Conservation (phyloP, 64 coral and sea anemone genomes). For the Pocillopora verrucosa region DNA sequence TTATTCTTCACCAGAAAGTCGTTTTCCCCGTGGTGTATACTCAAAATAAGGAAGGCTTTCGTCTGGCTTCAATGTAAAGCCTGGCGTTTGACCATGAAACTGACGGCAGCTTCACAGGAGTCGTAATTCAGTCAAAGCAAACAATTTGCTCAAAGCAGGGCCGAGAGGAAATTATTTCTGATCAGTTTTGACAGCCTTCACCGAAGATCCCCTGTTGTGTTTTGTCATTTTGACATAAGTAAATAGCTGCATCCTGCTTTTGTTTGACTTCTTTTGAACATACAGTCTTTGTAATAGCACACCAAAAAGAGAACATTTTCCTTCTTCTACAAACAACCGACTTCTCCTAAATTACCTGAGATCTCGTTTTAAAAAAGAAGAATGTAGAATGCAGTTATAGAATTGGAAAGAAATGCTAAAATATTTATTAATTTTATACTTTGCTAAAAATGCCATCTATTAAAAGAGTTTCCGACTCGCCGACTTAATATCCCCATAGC, state of each 20-base stretch:
- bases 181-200: background rate
- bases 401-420: too few relatives aligned
- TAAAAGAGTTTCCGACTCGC: background rate
- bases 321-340: constrained; percentile 9
- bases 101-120: background rate
- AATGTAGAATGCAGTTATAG: background rate
- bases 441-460: background rate
- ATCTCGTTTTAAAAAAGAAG: background rate
- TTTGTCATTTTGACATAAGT: background rate
- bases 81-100: background rate
- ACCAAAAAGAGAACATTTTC: background rate
- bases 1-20: background rate
- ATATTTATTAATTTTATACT: background rate
- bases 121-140: background rate
- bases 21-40: background rate
- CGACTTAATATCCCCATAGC: background rate
- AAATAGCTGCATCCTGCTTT: background rate
- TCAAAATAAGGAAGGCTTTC: background rate
- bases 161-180: constrained; percentile 1
- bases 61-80: too few relatives aligned
- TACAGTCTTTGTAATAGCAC: background rate
- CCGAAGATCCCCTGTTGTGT: background rate
- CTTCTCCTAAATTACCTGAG: background rate
- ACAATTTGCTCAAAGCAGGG: background rate
- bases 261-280: constrained; percentile 6